phyloP scores from a whole-genome alignment of 2,113 vertebrate species.

The Sphaerodactylus townsendi region DNA sequence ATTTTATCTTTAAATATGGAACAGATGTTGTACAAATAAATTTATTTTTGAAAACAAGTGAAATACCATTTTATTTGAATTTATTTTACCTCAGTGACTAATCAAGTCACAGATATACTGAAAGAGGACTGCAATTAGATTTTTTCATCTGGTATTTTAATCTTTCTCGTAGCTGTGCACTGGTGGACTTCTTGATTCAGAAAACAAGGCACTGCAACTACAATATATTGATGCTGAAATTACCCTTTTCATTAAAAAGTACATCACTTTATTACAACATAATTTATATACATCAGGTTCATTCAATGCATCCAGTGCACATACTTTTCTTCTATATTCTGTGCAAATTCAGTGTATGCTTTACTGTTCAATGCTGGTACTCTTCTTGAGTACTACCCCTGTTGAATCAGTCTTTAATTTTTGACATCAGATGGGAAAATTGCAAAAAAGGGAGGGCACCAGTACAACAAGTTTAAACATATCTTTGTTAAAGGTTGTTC shows the following conservation, averaged over 20 bases:
- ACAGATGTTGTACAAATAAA: constrained; percentile 7
- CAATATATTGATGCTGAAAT: constrained; percentile 36
- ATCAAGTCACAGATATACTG: constrained; percentile 27
- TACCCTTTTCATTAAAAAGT: constrained; percentile 41
- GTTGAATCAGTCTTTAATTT: constrained; percentile 10
- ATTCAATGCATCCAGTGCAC: constrained; percentile 68
- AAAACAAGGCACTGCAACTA: constrained; percentile 60
- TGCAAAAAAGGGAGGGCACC: neutral
- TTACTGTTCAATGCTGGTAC: constrained; percentile 2
- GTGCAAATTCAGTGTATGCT: constrained; percentile 29
- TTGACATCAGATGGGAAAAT: constrained; percentile 22
- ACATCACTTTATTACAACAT: constrained; percentile 57
- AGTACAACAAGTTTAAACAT: neutral
- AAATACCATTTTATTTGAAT: constrained; percentile 55
- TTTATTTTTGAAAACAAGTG: constrained; percentile 55
- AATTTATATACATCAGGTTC: constrained; percentile 54
- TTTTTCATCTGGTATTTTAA: neutral
- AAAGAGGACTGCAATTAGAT: neutral
- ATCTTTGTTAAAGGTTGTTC: constrained; percentile 9
- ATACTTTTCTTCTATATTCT: constrained; percentile 45
- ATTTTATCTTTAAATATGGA: neutral
- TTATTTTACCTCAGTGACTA: constrained; percentile 36
- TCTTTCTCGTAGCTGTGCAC: constrained; percentile 1
- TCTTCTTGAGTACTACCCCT: constrained; percentile 34
- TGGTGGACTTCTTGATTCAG: constrained; percentile 33